Percentiles rank a stretch among this genome's conserved stretches.
phyloP scores from a whole-genome alignment of 2,113 vertebrate species.

The Parotia lawesii region DNA sequence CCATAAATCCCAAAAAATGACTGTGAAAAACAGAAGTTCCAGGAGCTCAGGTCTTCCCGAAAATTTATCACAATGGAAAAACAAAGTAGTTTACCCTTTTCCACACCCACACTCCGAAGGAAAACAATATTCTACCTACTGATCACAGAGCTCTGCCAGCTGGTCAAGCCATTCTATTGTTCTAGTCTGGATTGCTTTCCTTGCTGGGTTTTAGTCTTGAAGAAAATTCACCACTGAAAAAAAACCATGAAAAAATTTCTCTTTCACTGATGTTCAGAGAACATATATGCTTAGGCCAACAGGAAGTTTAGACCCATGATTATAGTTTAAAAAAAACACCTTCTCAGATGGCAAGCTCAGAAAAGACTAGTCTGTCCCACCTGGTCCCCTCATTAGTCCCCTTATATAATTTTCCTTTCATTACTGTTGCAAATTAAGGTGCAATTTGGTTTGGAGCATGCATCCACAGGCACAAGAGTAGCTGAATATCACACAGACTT shows the following conservation, averaged over 20 bases:
- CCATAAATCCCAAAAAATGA: neutral
- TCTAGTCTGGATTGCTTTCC: neutral
- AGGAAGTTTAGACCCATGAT: neutral
- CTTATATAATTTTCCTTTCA: neutral
- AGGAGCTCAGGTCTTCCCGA: slow-evolving; percentile 1
- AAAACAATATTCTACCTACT: slow-evolving; percentile 34
- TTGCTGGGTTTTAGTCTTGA: neutral
- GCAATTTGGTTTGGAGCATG: neutral
- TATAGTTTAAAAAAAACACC: neutral
- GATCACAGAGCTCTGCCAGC: neutral
- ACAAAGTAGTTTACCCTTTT: neutral
- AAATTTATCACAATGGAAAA: slow-evolving; percentile 42
- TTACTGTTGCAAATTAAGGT: neutral
- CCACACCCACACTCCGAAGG: neutral
- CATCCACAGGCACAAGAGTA: neutral
- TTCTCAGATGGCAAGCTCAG: neutral
- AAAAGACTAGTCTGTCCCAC: neutral
- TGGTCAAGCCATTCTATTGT: neutral
- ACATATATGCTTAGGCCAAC: neutral
- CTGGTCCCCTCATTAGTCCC: neutral
- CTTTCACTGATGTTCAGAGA: neutral
- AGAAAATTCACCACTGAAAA: neutral
- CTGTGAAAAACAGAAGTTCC: slow-evolving; percentile 9
- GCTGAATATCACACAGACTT: neutral
- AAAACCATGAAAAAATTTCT: neutral